Evolutionary conservation across 1,140 invertebrate species (phyloP), one percentile per base, ranked within the genome.

Genomic region (Tribolium castaneum): DNA sequence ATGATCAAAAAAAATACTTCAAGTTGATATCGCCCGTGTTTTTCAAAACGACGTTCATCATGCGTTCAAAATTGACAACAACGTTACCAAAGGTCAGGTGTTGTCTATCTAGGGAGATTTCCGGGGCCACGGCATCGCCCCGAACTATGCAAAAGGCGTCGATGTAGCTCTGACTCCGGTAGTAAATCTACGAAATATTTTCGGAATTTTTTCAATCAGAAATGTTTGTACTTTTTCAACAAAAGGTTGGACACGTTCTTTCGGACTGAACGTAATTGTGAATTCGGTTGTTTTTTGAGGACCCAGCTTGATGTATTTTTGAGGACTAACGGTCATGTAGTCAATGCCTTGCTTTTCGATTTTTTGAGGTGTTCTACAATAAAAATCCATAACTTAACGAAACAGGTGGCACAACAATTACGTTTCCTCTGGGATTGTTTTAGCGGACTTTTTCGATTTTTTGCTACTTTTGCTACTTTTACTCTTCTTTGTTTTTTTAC

Each of bases 21-120:
- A 85, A 83, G n/a, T 85, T 84, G 6, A 87, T 56, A 75, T 89
- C 88, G 1, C 88, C 88, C 3, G 71, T 84, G 76, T 89, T 89
- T 35, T 80, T 77, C 2, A 89, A 81, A 4, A 82, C 45, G 13
- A 88, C 25, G 66, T 83, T 86, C 6, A 81, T 54, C 3, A 80
- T 71, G 2, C 62, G 70, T 1, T 70, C 70, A 51, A 82, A 86
- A 3, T 85, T 85, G 50, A 84, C 75, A 16, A 85, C 81, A 1
- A 88, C 77, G 6, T 80, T 82, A 9, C 84, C 85, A 72, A 89
- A 88, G 1, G 81, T 59, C 9, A 89, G 22, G 9, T 83, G 73
- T 3, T 73, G 76, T 49, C 84, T 83, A 62, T 83, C 85, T 6
- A 89, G 79, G 6, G 73, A 77, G 76, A 87, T 88, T 22, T 87